Base-by-base conservation (phyloP, 2,797 vertebrate species). In the Toxotes lorentzi region DNA sequence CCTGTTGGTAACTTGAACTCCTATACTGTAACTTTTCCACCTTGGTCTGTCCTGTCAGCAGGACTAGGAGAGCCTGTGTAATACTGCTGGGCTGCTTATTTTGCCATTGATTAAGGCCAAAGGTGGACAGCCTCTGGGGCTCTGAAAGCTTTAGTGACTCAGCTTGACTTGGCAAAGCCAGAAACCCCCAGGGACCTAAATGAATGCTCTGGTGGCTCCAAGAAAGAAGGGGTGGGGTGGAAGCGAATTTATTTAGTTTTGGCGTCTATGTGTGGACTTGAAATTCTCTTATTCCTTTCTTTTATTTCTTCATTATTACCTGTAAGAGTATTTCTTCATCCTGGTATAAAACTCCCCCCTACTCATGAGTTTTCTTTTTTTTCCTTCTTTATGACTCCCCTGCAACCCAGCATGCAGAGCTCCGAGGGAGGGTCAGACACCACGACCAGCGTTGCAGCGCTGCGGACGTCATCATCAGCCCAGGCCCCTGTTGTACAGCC, bases 401-500 rank as follows among this genome's bases (percentile, higher is more conserved):
- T 59, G 41, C 56, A 47, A 71, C 51, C 57, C 93, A 98, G 95
- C 91, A 99, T 99, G 98, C 98, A 99, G 96, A 97, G 94, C 90
- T 94, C 98, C 1, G 97, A 99, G 91, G 95, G 94, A 62, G 96
- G 95, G 81, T 96, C 97, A 17, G 97, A 98, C 73, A 89, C 97
- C 8, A 93, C 96, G 0, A 92, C 97, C 71, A 96, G 96, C 0
- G 97, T 97, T 86, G 86, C 93, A 79, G 85, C 97, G 0, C 91
- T 99, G 90, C 94, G 96, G 78, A 93, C 97, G 0, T 95, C 97
- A 2, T 96, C 96, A 4, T 94, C 97, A 3, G 95, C 97, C 73
- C 97, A 96, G 85, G 97, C 97, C 0, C 97, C 97, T 0, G 97
- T 97, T 47, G 97, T 98, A 78, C 98, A 98, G 91, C 95, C 97